phyloP scores from a whole-genome alignment of 2,797 vertebrate species.

The Oryzias sinensis region DNA sequence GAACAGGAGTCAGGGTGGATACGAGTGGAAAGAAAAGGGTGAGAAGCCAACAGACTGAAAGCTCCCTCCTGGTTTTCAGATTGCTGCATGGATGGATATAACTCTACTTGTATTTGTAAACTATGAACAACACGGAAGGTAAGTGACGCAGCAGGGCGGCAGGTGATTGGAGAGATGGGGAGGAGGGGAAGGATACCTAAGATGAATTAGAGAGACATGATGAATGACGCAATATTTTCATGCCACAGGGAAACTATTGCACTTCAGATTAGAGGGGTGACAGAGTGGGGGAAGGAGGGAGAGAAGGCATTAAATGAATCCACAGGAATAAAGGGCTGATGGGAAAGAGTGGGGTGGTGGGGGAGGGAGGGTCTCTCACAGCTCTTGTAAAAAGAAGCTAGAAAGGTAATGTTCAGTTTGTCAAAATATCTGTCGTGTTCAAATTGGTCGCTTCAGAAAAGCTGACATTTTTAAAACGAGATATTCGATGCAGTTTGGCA shows the following conservation, averaged over 20 bases:
- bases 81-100: conserved; percentile 39
- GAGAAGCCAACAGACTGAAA: conserved; percentile 30
- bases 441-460: conserved; percentile 14
- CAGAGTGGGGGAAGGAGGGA: conserved; percentile 57
- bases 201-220: conserved; percentile 75
- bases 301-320: conserved; percentile 62
- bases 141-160: conserved; percentile 44
- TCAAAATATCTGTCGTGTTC: conserved; percentile 26
- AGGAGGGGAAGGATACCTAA: conserved; percentile 57
- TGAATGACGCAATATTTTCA: conserved; percentile 82
- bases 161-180: conserved; percentile 26
- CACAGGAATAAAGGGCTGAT: conserved; percentile 58
- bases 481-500: conserved; percentile 11
- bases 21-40: conserved; percentile 12
- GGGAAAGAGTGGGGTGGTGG: conserved; percentile 7
- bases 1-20: conserved; percentile 11
- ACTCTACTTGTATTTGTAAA: conserved; percentile 48
- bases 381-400: conserved; percentile 26
- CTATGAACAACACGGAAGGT: conserved; percentile 59
- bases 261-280: conserved; percentile 69
- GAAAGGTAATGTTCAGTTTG: conserved; percentile 29
- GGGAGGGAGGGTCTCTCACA: conserved; percentile 25
- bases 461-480: background rate
- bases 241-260: conserved; percentile 81
- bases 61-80: conserved; percentile 47